A percentile compares a stretch with the other conserved stretches of the same genome.
These are phyloP conservation scores for Bucorvus abyssinicus DNA, from an alignment of 2,797 vertebrate genomes.

Conservation along the genomic window DNA sequence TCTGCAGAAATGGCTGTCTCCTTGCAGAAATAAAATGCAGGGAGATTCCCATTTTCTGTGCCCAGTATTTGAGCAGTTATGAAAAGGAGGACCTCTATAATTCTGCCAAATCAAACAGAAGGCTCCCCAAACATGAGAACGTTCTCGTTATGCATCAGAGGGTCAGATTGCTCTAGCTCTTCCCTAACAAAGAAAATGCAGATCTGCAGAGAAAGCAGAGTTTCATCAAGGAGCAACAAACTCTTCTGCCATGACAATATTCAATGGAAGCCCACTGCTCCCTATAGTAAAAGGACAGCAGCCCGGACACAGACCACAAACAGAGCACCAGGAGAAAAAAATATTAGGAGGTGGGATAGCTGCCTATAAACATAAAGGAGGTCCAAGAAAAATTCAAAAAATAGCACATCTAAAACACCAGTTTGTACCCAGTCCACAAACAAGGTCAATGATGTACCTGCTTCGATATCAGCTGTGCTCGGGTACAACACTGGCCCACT, in stretches of 20 bases:
- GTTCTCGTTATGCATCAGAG: background rate
- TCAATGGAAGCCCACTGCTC: background rate
- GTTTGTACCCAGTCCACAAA: background rate
- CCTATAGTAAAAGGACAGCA: background rate
- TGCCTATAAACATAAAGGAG: background rate
- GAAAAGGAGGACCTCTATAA: background rate
- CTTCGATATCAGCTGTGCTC: background rate
- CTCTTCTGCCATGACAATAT: background rate
- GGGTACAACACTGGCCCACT: background rate
- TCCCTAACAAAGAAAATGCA: background rate
- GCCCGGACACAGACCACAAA: background rate
- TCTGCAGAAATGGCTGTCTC: background rate
- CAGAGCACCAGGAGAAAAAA: background rate
- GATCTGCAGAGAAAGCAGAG: background rate
- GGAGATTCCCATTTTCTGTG: background rate
- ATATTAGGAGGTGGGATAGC: background rate
- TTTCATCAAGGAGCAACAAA: background rate
- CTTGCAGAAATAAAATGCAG: background rate
- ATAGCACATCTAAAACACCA: background rate
- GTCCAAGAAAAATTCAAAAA: background rate
- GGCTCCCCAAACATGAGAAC: background rate
- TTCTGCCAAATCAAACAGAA: background rate
- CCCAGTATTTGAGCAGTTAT: background rate
- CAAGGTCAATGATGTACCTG: background rate
- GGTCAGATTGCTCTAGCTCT: background rate